phyloP scores from a whole-genome alignment of 2,797 vertebrate species.

The Acomys russatus region DNA sequence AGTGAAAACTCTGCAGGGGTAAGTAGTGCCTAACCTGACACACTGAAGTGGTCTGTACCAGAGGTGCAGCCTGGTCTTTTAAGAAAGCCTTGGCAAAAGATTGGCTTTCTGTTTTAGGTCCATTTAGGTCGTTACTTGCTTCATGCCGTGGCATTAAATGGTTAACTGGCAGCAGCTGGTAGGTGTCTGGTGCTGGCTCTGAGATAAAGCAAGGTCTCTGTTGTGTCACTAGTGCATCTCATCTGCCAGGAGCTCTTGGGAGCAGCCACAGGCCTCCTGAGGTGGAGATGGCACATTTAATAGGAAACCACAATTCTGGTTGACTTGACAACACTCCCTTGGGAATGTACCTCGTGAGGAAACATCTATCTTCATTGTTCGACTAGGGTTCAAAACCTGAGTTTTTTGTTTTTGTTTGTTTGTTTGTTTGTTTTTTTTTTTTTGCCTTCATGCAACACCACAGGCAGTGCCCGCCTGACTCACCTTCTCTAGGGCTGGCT shows the following conservation, averaged over 20 bases:
- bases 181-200: conserved; percentile 12
- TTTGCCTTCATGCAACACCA: neutral
- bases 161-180: neutral
- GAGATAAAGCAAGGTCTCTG: neutral
- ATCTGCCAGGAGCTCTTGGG: conserved; percentile 46
- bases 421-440: neutral
- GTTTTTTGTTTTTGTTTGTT: neutral
- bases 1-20: conserved; percentile 53
- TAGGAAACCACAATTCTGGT: conserved; percentile 14
- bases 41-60: neutral
- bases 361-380: neutral
- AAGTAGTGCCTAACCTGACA: neutral
- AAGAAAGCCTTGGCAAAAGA: neutral
- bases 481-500: neutral
- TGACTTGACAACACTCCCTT: conserved; percentile 64
- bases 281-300: conserved; percentile 6
- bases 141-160: conserved; percentile 13
- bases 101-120: too few species aligned
- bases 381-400: neutral
- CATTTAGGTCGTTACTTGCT: neutral
- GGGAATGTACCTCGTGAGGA: conserved; percentile 38
- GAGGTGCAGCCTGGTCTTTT: neutral
- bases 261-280: neutral
- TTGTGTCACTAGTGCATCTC: neutral
- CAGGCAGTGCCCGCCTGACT: neutral